These are phyloP conservation scores for Micromesistius poutassou DNA, from an alignment of 2,797 vertebrate genomes.

Conservation along the genomic window DNA sequence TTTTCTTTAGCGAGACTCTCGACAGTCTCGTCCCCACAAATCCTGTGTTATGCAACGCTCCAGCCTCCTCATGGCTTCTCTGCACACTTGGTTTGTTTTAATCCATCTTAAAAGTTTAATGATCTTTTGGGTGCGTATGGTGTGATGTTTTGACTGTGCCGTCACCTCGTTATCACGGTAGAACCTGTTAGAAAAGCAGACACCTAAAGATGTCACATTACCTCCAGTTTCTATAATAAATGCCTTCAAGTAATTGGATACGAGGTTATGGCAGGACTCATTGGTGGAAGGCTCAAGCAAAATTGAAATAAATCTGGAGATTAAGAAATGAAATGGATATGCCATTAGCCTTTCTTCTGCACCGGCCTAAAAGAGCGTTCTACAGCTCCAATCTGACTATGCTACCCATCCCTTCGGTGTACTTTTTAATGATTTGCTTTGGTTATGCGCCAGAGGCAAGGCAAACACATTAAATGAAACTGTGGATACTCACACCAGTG, in stretches of 20 bases:
- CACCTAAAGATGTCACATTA: neutral
- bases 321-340: neutral
- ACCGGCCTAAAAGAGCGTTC: neutral
- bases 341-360: neutral
- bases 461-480: neutral
- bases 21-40: neutral
- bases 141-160: neutral
- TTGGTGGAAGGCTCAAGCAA: neutral
- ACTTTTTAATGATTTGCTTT: neutral
- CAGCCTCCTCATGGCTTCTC: neutral
- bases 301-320: neutral
- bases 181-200: neutral
- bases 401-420: neutral
- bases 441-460: neutral
- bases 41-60: neutral
- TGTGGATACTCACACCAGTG: neutral
- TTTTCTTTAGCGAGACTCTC: neutral
- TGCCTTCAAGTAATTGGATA: neutral
- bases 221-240: neutral
- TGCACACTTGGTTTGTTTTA: neutral
- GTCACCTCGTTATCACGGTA: neutral
- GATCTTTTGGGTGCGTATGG: neutral
- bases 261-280: neutral
- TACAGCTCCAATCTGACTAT: neutral
- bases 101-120: neutral